Evolutionary conservation across 2,113 vertebrate species (phyloP), one percentile per base, ranked within the genome.

Genomic region (Actinemys pallida): DNA sequence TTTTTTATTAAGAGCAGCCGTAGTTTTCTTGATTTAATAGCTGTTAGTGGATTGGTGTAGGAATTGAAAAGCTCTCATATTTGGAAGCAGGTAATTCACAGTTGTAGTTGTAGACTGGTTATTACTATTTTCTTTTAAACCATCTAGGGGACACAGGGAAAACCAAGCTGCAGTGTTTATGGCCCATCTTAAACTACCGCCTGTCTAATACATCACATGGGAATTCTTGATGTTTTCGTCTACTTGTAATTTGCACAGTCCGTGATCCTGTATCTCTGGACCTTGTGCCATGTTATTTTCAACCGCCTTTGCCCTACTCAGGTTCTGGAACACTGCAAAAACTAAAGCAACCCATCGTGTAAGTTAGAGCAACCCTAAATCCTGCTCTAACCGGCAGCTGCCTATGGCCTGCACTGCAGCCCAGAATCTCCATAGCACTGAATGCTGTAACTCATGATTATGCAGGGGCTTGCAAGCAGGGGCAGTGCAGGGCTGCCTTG

Each of bases 1-100:
- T 53, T 94, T 94, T 94, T 80, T 88, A 85, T 92, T 86, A 45
- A 65, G 53, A 91, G 83, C 79, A 65, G 93, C 86, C 10, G 19
- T 47, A 8, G 7, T 84, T 93, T 31, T 80, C 81, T 53, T 92
- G 62, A 92, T 89, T 90, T 78, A 78, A 47, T 25, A 78, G 22
- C 42, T 11, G 24, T 47, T 78, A 27, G 42, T 78, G 75, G 12
- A 45, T 1, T 93, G 86, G 22, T 76, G 10, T 25, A 45, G 10
- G 42, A 76, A 45, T 22, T 76, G 72, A 94, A 91, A 78, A 93
- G 16, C 19, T 1, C 1, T 92, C 25, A 13, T 79, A 86, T 83
- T 84, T 8, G 2, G 75, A 94, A n/a, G 29, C 45, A 88, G 62
- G 13, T 69, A 79, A n/a, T 82, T 84, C 75, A 42, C 22, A 53